A percentile compares a stretch with the other conserved stretches of the same genome.
Conservation (phyloP, 2,797 vertebrate species). For the Synanceia verrucosa region DNA sequence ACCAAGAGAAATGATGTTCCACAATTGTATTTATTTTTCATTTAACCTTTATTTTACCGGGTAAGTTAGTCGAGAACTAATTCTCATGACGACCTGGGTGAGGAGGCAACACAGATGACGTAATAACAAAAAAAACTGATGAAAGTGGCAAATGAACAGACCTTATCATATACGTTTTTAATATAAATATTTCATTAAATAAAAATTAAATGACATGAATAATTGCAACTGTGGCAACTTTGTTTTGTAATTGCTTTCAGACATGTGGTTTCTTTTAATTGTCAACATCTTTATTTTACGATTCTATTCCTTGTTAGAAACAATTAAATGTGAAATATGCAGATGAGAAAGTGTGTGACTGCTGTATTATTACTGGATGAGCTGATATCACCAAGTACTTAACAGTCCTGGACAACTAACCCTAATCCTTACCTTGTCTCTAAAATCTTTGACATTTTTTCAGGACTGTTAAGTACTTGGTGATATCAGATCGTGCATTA, state of each 20-base stretch:
- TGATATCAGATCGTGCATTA: too few species aligned
- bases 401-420: too few species aligned
- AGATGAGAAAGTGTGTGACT: background rate
- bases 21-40: too few species aligned
- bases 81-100: too few species aligned
- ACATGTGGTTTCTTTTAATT: background rate
- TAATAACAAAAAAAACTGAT: background rate
- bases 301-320: background rate
- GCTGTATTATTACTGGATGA: background rate
- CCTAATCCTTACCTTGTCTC: too few species aligned
- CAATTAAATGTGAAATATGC: background rate
- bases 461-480: too few species aligned
- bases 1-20: background rate
- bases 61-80: too few species aligned
- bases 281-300: background rate
- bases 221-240: background rate
- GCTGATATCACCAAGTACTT: background rate
- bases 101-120: too few species aligned
- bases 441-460: too few species aligned
- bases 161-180: background rate
- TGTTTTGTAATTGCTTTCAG: background rate
- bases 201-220: background rate
- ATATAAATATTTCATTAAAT: background rate
- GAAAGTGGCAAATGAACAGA: background rate
- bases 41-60: too few species aligned